These are phyloP conservation scores for Prunella himalayana DNA, from an alignment of 2,113 vertebrate species.

Conservation along the genomic window DNA sequence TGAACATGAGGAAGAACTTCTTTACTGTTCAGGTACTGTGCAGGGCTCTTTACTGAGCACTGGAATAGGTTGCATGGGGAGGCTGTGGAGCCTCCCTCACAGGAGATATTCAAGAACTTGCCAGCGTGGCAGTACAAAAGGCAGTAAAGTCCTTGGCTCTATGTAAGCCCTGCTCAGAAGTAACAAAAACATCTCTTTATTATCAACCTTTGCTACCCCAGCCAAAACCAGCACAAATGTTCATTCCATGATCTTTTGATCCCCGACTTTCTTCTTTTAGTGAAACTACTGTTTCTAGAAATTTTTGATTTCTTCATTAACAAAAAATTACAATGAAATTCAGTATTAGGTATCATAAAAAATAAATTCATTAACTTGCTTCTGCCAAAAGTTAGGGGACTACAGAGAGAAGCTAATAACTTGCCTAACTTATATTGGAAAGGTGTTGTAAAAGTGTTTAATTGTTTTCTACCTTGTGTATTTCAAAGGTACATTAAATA, in stretches of 20 bases:
- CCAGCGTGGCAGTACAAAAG: background rate
- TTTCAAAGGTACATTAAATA: background rate
- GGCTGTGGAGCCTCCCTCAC: background rate
- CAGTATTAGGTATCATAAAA: background rate
- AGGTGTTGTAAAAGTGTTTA: background rate
- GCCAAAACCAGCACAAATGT: background rate
- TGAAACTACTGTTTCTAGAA: background rate
- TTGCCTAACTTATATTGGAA: background rate
- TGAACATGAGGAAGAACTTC: background rate
- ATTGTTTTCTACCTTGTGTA: background rate
- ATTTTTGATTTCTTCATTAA: background rate
- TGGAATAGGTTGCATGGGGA: background rate
- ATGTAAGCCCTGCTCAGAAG: background rate
- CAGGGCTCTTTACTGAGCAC: background rate
- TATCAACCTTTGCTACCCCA: background rate
- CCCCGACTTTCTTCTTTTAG: background rate
- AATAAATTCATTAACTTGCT: background rate
- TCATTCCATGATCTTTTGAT: background rate
- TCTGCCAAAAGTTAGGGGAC: background rate
- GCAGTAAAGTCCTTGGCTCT: background rate
- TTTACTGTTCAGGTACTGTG: background rate
- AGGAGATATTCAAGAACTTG: background rate
- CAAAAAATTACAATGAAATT: background rate
- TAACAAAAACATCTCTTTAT: background rate
- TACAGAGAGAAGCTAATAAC: background rate